Percentiles rank a stretch among this genome's conserved stretches.
Conservation (phyloP, 2,797 vertebrate genomes). For the Takifugu rubripes region DNA sequence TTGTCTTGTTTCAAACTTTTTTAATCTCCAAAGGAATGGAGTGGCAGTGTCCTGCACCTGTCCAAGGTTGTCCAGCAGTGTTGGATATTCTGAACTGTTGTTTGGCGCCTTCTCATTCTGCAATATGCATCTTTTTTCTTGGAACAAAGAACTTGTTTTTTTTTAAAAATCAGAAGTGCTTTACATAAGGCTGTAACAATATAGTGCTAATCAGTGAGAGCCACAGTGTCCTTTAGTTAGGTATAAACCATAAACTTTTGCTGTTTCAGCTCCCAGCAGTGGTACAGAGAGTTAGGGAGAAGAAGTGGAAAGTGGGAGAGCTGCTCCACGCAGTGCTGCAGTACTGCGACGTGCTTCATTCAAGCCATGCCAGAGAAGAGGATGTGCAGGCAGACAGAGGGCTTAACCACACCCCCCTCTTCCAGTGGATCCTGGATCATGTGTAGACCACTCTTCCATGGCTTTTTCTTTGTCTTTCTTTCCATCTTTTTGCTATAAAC, state of each 20-base stretch:
- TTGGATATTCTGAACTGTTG: no score
- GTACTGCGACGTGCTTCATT: slow-evolving; percentile 80
- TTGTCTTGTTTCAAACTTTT: no score
- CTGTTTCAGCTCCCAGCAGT: slow-evolving; percentile 73
- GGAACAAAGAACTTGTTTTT: no score
- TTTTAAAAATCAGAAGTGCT: no score
- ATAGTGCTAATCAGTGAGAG: no score
- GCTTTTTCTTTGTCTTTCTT: not conserved
- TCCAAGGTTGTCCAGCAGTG: no score
- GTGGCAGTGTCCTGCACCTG: no score
- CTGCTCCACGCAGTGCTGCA: slow-evolving; percentile 88
- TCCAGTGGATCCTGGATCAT: slow-evolving; percentile 89
- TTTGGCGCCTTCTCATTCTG: no score
- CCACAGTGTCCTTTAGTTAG: not conserved
- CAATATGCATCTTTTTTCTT: no score
- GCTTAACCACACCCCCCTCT: slow-evolving; percentile 73
- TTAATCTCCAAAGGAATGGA: no score
- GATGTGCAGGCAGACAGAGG: slow-evolving; percentile 33
- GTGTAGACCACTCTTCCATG: slow-evolving; percentile 61
- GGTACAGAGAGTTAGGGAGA: slow-evolving; percentile 80
- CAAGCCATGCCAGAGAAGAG: slow-evolving; percentile 55
- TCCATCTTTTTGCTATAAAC: slow-evolving; percentile 22
- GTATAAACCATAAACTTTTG: slow-evolving; percentile 5
- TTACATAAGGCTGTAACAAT: no score
- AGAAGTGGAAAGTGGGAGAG: slow-evolving; percentile 86